Percentiles rank a stretch among this genome's conserved stretches.
Evolutionary conservation across 2,113 vertebrate genomes (phyloP).

Genomic region (Tachysurus fulvidraco): DNA sequence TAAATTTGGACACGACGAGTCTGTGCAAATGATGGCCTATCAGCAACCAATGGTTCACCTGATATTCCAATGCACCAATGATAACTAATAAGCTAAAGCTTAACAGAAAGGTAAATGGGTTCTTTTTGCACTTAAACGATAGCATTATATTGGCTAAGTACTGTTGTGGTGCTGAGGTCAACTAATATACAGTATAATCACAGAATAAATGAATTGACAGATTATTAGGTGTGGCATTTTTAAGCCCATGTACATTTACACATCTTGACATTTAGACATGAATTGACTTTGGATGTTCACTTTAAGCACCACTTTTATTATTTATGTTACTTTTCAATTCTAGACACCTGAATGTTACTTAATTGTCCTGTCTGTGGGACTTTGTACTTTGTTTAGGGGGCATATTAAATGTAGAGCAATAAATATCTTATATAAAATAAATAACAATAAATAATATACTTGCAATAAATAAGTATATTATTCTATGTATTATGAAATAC

Average conservation of each 20-base stretch:
- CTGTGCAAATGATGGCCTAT: conserved; percentile 80
- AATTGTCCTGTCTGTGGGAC: not conserved
- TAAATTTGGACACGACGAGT: conserved; percentile 83
- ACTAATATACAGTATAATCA: not conserved
- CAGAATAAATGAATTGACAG: not conserved
- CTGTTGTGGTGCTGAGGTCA: conserved; percentile 4
- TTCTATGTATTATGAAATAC: too few relatives aligned
- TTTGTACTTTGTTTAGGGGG: conserved; percentile 2
- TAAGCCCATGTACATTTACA: not conserved
- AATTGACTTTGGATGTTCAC: not conserved
- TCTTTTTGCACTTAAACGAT: conserved; percentile 31
- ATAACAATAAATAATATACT: too few relatives aligned
- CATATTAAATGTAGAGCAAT: not conserved
- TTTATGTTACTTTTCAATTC: not conserved
- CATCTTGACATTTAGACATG: conserved; percentile 9
- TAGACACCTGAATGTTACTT: not conserved
- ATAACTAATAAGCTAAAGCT: conserved; percentile 12
- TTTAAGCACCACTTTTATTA: not conserved
- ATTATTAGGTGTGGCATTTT: not conserved
- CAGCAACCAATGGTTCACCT: not conserved
- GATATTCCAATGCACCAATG: not conserved
- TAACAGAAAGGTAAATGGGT: conserved; percentile 5
- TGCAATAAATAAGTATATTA: conserved; percentile 14
- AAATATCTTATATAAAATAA: not conserved
- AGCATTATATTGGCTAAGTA: conserved; percentile 10